Evolutionary conservation across 1,140 invertebrate species (phyloP).

Genomic region (Drosophila guanche): DNA sequence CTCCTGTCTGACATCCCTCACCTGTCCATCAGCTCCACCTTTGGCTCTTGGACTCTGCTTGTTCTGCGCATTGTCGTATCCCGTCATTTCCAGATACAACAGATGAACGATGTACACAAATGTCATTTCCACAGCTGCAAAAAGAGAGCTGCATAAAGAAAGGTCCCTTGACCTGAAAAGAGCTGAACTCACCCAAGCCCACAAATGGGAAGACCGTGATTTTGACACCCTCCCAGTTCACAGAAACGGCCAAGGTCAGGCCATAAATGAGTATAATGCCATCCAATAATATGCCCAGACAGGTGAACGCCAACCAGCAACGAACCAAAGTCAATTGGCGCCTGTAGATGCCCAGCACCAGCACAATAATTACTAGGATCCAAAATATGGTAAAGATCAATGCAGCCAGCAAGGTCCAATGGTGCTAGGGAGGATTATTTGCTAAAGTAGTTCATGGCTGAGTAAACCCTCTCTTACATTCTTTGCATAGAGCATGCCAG

Average conservation of each 20-base stretch:
- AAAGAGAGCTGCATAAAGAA: no score
- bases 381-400: slow-evolving; percentile 58
- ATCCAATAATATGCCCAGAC: slow-evolving; percentile 61
- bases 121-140: slow-evolving; percentile 69
- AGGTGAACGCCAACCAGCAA: slow-evolving; percentile 63
- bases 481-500: slow-evolving; percentile 43
- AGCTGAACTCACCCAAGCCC: slow-evolving; percentile 41
- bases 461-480: slow-evolving; percentile 47
- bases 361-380: slow-evolving; percentile 49
- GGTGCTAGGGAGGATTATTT: background rate
- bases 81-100: slow-evolving; percentile 52
- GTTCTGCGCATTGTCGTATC: background rate
- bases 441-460: no score
- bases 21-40: background rate
- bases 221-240: slow-evolving; percentile 64
- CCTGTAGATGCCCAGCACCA: slow-evolving; percentile 37
- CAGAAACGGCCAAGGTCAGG: slow-evolving; percentile 47
- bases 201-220: slow-evolving; percentile 58
- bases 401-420: slow-evolving; percentile 47
- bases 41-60: background rate
- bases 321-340: slow-evolving; percentile 41
- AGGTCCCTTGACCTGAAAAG: no score
- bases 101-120: slow-evolving; percentile 67
- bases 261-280: slow-evolving; percentile 57
- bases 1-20: slow-evolving; percentile 1